Conservation (phyloP, 2,888 invertebrate genomes). For the Agrochola macilenta region DNA sequence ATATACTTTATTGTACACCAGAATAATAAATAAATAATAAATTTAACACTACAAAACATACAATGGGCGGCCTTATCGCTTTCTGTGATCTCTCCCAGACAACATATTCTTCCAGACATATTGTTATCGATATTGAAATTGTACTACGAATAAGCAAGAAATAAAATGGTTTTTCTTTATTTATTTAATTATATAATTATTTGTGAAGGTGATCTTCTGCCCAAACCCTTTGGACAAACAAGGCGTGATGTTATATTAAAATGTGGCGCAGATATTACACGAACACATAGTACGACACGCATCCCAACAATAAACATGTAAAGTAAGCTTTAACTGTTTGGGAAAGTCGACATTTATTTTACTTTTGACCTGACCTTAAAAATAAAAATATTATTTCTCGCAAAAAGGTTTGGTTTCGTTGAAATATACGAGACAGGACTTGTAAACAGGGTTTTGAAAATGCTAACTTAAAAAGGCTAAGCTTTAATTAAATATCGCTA, state of each 20-base stretch:
- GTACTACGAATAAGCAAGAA: no score
- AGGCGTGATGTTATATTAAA: not conserved
- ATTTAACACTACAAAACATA: no score
- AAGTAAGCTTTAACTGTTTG: constrained; percentile 41
- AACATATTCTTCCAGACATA: no score
- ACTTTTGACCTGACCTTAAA: constrained; percentile 30
- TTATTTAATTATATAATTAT: no score
- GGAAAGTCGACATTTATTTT: constrained; percentile 39
- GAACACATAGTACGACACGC: constrained; percentile 70
- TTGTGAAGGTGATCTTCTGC: not conserved
- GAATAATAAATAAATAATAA: no score
- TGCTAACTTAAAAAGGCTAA: not conserved
- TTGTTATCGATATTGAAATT: no score
- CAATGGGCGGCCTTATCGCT: no score
- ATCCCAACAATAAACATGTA: constrained; percentile 50
- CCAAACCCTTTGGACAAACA: not conserved
- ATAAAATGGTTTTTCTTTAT: no score
- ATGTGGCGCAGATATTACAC: constrained; percentile 76
- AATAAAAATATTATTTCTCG: constrained; percentile 11
- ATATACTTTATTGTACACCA: no score
- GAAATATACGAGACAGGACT: not conserved
- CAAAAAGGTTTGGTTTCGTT: constrained; percentile 1
- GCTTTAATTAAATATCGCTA: not conserved
- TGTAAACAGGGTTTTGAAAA: not conserved
- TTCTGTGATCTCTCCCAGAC: no score